Conservation (phyloP, 2,797 vertebrate genomes). For the Philypnodon macrostomus region DNA sequence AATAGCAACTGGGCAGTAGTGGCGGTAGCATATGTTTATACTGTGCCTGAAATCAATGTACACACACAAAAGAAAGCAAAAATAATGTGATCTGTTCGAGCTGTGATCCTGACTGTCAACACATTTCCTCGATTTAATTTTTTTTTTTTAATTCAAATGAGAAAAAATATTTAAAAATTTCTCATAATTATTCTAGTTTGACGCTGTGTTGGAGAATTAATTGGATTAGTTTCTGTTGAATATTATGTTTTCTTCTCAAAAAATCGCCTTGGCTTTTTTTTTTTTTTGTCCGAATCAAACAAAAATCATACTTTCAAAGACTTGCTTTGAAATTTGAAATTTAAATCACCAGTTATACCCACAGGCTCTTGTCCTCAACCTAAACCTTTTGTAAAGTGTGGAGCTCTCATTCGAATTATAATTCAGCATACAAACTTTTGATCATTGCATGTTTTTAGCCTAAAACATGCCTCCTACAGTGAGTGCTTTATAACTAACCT, state of each 20-base stretch:
- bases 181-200: too few species aligned
- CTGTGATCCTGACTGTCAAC: too few species aligned
- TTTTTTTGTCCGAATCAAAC: not conserved
- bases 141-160: too few species aligned
- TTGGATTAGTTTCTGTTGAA: not conserved
- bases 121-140: too few species aligned
- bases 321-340: slow-evolving; percentile 2
- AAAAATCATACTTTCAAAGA: not conserved
- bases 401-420: not conserved
- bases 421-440: too few species aligned
- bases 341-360: not conserved
- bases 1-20: not conserved
- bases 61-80: slow-evolving; percentile 20
- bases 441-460: not conserved
- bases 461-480: not conserved
- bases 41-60: not conserved
- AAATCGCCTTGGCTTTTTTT: not conserved
- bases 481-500: not conserved
- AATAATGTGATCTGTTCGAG: too few species aligned
- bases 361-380: too few species aligned
- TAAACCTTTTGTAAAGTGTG: too few species aligned
- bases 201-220: too few species aligned
- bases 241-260: not conserved
- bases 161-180: too few species aligned
- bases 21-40: slow-evolving; percentile 1